Conservation (phyloP, 2,888 invertebrate species). For the Allolobophora icterica region DNA sequence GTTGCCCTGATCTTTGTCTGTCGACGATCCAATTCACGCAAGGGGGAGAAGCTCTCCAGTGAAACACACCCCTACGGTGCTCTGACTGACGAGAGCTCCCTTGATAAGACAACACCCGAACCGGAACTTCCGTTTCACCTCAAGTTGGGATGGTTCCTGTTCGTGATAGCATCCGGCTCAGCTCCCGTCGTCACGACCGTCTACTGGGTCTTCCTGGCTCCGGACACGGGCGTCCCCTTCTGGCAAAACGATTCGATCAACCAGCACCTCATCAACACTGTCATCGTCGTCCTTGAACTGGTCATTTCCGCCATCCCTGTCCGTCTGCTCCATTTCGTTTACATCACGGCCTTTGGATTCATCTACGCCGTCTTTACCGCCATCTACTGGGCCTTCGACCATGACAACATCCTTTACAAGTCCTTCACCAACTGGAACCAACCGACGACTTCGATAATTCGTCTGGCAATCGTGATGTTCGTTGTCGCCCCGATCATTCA, state of each 20-base stretch:
- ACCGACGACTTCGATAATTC: conserved; percentile 50
- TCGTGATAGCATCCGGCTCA: neutral
- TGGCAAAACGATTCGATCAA: conserved; percentile 51
- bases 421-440: conserved; percentile 57
- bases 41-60: neutral
- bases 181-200: neutral
- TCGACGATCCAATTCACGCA: neutral
- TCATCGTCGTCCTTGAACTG: conserved; percentile 56
- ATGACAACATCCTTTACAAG: conserved; percentile 57
- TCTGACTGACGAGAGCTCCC: neutral
- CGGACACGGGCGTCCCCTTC: neutral
- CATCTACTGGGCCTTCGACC: conserved; percentile 57
- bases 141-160: neutral
- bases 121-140: neutral
- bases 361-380: conserved; percentile 55
- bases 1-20: conserved; percentile 21
- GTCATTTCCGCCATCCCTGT: conserved; percentile 53
- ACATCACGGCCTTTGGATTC: conserved; percentile 53
- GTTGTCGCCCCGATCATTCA: conserved; percentile 44
- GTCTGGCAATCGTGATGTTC: conserved; percentile 50
- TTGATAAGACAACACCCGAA: neutral
- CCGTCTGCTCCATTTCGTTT: conserved; percentile 54
- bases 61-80: neutral
- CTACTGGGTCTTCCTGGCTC: conserved; percentile 10
- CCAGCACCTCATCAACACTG: conserved; percentile 56